Conservation (phyloP, 1,140 invertebrate species). For the Onthophagus taurus region DNA sequence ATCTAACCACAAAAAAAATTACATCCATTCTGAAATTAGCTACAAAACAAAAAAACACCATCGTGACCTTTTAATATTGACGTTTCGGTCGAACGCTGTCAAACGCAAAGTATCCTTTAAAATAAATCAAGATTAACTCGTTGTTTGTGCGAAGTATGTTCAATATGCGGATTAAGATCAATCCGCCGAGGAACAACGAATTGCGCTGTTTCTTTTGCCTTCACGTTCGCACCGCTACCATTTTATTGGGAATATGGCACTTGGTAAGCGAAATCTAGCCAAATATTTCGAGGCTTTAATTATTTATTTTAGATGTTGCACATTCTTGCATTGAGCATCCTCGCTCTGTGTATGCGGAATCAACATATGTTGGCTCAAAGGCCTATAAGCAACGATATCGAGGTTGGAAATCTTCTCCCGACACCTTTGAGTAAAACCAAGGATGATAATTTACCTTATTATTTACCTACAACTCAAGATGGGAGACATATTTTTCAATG, state of each 20-base stretch:
- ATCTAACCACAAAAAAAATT: too few relatives aligned
- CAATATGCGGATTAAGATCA: constrained; percentile 52
- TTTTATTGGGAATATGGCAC: constrained; percentile 71
- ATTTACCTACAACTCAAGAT: constrained; percentile 47
- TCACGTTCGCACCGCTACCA: constrained; percentile 73
- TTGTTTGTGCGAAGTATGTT: constrained; percentile 37
- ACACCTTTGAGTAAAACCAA: constrained; percentile 59
- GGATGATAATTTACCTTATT: constrained; percentile 34
- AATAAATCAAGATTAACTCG: not conserved
- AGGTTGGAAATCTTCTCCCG: constrained; percentile 44
- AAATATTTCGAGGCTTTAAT: not conserved
- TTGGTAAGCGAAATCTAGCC: constrained; percentile 49
- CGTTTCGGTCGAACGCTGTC: too few relatives aligned
- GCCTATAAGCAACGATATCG: constrained; percentile 19
- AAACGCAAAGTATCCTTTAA: too few relatives aligned
- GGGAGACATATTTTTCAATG: constrained; percentile 50
- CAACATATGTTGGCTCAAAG: constrained; percentile 39
- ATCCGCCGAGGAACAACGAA: constrained; percentile 51
- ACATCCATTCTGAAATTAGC: too few relatives aligned
- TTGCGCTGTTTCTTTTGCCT: constrained; percentile 73
- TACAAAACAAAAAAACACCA: too few relatives aligned
- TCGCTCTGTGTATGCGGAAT: constrained; percentile 63
- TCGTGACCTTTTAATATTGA: too few relatives aligned
- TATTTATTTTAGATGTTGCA: constrained; percentile 51
- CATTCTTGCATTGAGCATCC: constrained; percentile 55